Conservation (phyloP, 92 coral and sea anemone genomes). For the Porites evermanni region DNA sequence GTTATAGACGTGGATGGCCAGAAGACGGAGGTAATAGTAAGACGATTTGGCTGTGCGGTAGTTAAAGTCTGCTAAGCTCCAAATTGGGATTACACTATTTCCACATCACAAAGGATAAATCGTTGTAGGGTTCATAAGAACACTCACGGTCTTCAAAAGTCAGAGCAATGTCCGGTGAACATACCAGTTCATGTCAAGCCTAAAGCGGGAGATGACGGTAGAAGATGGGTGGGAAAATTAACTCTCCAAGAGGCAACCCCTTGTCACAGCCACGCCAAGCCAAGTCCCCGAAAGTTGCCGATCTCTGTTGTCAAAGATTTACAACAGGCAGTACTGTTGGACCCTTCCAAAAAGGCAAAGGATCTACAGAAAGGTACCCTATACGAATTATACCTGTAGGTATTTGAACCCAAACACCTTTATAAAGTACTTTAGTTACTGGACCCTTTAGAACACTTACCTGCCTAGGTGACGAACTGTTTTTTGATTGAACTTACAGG, state of each 20-base stretch:
- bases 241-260: background rate
- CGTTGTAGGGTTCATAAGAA: slow-evolving; percentile 23
- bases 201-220: background rate
- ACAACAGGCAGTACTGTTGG: background rate
- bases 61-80: slow-evolving; percentile 23
- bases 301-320: background rate
- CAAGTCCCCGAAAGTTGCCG: slow-evolving; percentile 26
- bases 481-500: slow-evolving; percentile 12
- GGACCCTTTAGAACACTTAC: background rate
- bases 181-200: slow-evolving; percentile 9
- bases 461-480: background rate
- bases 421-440: background rate
- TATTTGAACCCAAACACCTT: background rate
- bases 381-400: background rate
- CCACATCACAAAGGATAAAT: slow-evolving; percentile 21
- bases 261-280: slow-evolving; percentile 30
- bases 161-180: slow-evolving; percentile 16
- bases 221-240: slow-evolving; percentile 31
- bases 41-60: slow-evolving; percentile 14
- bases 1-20: slow-evolving; percentile 1
- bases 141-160: background rate
- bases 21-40: slow-evolving; percentile 5
- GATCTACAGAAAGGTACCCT: slow-evolving; percentile 15
- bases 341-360: slow-evolving; percentile 23
- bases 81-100: slow-evolving; percentile 21